Base-by-base conservation (phyloP, 2,113 vertebrate genomes). In the Dendrocopos noguchii region DNA sequence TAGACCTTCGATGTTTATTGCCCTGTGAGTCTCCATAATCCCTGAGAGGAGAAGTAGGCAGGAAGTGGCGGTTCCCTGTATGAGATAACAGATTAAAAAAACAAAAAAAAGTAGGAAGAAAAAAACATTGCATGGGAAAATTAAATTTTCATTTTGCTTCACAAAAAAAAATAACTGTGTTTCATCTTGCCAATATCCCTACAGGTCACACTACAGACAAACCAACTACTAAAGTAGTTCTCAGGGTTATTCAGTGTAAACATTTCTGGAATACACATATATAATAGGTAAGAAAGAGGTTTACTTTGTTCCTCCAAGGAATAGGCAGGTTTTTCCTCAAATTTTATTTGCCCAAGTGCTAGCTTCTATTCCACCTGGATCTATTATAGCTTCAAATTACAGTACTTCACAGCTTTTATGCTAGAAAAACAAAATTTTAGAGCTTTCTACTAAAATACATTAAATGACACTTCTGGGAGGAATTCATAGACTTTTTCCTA, bases 1-100 rank as follows among this genome's bases (percentile, higher is more conserved):
- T 98, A 68, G 98, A 98, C 72, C 98, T 97, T 57, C 95, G 97
- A 39, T 97, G 98, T 66, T 94, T 97, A 46, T 84, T 88, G 25
- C 96, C 84, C 68, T 94, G 95, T 9, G 84, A 36, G 65, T 93
- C 94, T 68, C 90, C 94, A 59, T 98, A 98, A 91, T 98, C 98
- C 95, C 95, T 98, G 86, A 98, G 97, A 47, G 98, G 98, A 84
- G 99, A 99, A 44, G 98, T 99, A 66, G 98, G 98, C 70, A 96
- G 81, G 88, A 98, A 98, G 78, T 77, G 97, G 36, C 31, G 93
- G 33, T 88, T 97, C 11, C 98, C 98, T 99, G 96, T n/a, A 97
- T 59, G 87, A 87, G 75, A n/a, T 70, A 91, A 86, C 25, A 96
- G 28, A 93, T 8, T n/a, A n/a, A n/a, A 39, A 12, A 39, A 12